phyloP scores from a whole-genome alignment of 2,113 vertebrate species.

The Dendropsophus ebraccatus region DNA sequence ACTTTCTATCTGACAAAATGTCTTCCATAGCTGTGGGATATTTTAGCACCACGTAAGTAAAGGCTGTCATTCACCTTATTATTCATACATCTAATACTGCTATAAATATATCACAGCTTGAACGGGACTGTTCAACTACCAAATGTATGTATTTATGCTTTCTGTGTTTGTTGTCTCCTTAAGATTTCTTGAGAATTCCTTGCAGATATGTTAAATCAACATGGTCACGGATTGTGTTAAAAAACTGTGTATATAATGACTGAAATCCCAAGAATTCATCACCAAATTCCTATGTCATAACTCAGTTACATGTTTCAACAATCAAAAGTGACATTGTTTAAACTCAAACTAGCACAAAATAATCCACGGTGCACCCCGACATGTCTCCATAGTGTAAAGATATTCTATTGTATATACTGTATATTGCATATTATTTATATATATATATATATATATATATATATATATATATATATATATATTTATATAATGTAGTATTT shows the following conservation, averaged over 20 bases:
- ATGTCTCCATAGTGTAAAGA: not conserved
- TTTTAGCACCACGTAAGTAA: not conserved
- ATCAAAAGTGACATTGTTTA: not conserved
- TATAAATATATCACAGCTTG: not conserved
- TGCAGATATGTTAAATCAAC: constrained; percentile 39
- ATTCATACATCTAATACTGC: not conserved
- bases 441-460: no score
- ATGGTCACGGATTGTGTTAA: constrained; percentile 42
- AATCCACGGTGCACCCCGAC: not conserved
- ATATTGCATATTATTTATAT: no score
- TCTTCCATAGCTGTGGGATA: not conserved
- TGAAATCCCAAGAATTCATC: constrained; percentile 46
- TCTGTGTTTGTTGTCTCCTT: constrained; percentile 7
- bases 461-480: no score
- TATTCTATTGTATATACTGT: no score
- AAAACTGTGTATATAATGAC: constrained; percentile 30
- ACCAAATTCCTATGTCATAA: constrained; percentile 41
- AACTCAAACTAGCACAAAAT: not conserved
- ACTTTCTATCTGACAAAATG: no score
- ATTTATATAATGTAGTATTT: no score
- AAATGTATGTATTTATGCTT: not conserved
- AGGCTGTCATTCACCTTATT: not conserved
- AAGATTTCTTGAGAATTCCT: constrained; percentile 10
- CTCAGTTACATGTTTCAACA: constrained; percentile 37
- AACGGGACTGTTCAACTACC: not conserved